Percentiles rank a stretch among this genome's conserved stretches.
phyloP scores from a whole-genome alignment of 2,797 vertebrate genomes.

The Hydrophis major region DNA sequence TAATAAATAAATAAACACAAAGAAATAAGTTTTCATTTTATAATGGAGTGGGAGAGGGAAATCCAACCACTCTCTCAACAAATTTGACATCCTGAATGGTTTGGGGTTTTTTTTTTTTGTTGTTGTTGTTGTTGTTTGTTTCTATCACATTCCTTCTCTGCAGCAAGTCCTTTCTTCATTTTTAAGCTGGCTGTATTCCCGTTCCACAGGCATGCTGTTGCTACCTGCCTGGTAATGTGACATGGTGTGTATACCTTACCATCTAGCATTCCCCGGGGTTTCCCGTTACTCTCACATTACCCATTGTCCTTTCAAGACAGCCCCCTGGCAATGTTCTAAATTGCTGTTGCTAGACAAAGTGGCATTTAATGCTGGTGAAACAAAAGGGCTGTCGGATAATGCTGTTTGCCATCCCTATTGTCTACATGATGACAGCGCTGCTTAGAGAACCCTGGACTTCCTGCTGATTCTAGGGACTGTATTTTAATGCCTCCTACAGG shows the following conservation, averaged over 20 bases:
- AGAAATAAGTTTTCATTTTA: neutral
- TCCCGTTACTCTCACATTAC: rapidly evolving
- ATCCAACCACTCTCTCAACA: neutral
- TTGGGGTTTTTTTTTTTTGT: too few relatives aligned
- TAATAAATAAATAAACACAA: neutral
- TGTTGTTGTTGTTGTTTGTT: neutral
- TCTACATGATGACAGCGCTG: neutral
- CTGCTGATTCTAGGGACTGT: neutral
- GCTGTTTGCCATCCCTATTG: rapidly evolving
- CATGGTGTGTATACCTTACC: neutral
- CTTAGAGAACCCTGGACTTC: neutral
- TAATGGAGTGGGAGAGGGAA: neutral
- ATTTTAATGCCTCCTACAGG: neutral
- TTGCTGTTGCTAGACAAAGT: rapidly evolving
- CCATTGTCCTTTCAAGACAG: neutral
- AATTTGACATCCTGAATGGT: neutral
- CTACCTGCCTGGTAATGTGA: neutral
- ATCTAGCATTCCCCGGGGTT: neutral
- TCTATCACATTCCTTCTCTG: neutral
- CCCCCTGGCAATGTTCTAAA: neutral
- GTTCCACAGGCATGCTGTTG: neutral
- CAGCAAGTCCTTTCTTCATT: neutral
- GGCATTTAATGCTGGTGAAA: rapidly evolving
- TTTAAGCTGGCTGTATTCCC: neutral
- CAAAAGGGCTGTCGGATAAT: rapidly evolving